Conservation (phyloP, 1,140 invertebrate species). For the Orchesella cincta region DNA sequence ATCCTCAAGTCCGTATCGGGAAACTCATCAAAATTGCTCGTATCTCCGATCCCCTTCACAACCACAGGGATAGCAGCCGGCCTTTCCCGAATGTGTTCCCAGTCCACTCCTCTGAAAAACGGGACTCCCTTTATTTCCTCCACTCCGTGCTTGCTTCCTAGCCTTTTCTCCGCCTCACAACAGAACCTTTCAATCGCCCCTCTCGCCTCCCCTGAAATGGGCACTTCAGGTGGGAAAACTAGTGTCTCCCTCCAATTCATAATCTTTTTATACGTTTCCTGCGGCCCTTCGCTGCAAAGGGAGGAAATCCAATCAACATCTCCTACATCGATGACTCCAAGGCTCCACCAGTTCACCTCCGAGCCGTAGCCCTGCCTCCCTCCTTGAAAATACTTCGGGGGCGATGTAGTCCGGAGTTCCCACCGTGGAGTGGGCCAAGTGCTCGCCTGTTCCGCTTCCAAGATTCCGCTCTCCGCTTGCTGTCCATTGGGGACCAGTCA, state of each 20-base stretch:
- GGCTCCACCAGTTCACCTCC: too few species aligned
- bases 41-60: slow-evolving; percentile 79
- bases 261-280: slow-evolving; percentile 99
- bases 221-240: slow-evolving; percentile 97
- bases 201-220: slow-evolving; percentile 91
- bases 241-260: slow-evolving; percentile 99
- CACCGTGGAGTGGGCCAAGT: slow-evolving; percentile 92
- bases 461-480: slow-evolving; percentile 92
- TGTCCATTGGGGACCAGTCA: slow-evolving; percentile 83
- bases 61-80: slow-evolving; percentile 96
- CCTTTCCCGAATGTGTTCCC: slow-evolving; percentile 93
- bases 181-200: slow-evolving; percentile 86
- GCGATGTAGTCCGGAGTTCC: slow-evolving; percentile 99
- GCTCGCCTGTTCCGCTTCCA: slow-evolving; percentile 96
- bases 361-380: too few species aligned
- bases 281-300: too few species aligned
- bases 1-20: slow-evolving; percentile 98
- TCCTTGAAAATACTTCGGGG: slow-evolving; percentile 95
- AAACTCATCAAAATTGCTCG: slow-evolving; percentile 99
- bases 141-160: slow-evolving; percentile 86
- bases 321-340: too few species aligned
- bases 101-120: slow-evolving; percentile 88
- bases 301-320: too few species aligned
- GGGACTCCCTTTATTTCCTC: slow-evolving; percentile 83
- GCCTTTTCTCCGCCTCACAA: slow-evolving; percentile 86